phyloP scores from a whole-genome alignment of 2,113 vertebrate genomes.

The Anser brachyrhynchus region DNA sequence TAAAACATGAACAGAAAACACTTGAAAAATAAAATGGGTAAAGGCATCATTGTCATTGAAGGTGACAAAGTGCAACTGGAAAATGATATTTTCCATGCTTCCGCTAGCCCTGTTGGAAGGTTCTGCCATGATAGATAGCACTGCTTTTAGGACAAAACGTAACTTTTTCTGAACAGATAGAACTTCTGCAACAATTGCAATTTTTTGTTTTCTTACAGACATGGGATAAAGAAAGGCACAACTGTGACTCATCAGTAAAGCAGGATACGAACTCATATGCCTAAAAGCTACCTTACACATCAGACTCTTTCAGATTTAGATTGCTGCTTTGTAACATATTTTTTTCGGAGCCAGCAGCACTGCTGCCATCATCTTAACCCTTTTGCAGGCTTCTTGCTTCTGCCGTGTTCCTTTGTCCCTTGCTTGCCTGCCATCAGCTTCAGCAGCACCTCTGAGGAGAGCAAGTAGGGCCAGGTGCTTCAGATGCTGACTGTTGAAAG shows the following conservation, averaged over 20 bases:
- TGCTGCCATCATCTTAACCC: neutral
- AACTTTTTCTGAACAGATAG: neutral
- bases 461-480: neutral
- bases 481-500: neutral
- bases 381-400: neutral
- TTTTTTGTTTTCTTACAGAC: rapidly evolving
- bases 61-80: neutral
- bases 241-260: neutral
- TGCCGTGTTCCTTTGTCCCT: neutral
- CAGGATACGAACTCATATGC: neutral
- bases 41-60: neutral
- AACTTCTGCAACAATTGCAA: neutral
- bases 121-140: neutral
- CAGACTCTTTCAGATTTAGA: neutral
- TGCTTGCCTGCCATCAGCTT: neutral
- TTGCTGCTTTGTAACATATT: neutral
- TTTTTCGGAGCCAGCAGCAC: neutral
- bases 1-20: neutral
- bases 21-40: neutral
- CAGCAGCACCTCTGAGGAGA: neutral
- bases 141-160: neutral
- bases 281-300: neutral
- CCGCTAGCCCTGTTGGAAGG: neutral
- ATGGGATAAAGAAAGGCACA: neutral
- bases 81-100: neutral